Conservation (phyloP, 2,113 vertebrate genomes). For the Lepus timidus region DNA sequence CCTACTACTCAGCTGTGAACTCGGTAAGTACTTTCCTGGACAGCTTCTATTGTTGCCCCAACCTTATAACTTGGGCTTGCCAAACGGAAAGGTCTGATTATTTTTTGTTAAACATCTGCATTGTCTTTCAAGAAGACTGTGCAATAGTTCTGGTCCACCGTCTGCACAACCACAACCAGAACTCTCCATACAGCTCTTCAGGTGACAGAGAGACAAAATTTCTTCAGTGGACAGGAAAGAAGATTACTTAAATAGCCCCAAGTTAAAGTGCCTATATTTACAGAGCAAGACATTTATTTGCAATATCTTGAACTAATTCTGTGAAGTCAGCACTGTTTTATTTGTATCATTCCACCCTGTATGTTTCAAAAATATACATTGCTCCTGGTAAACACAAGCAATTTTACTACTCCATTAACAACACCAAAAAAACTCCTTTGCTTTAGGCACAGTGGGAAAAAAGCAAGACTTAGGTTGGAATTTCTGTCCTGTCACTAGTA, state of each 20-base stretch:
- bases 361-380: not conserved
- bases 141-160: not conserved
- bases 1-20: slow-evolving; percentile 96
- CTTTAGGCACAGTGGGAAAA: not conserved
- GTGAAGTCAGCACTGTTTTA: not conserved
- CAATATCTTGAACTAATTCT: not conserved
- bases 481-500: not conserved
- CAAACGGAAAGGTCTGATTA: not conserved
- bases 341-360: not conserved
- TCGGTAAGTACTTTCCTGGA: slow-evolving; percentile 87
- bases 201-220: not conserved
- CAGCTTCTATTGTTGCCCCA: not conserved
- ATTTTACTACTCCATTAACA: not conserved
- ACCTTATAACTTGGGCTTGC: not conserved
- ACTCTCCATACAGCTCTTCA: not conserved
- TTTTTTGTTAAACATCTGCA: not conserved
- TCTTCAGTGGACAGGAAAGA: not conserved
- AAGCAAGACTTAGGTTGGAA: not conserved
- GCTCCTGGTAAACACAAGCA: not conserved
- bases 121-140: not conserved
- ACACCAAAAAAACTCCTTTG: not conserved
- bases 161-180: not conserved
- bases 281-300: not conserved
- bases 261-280: not conserved
- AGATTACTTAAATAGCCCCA: not conserved